Conservation (phyloP, 2,113 vertebrate species). For the Phaethornis superciliosus region DNA sequence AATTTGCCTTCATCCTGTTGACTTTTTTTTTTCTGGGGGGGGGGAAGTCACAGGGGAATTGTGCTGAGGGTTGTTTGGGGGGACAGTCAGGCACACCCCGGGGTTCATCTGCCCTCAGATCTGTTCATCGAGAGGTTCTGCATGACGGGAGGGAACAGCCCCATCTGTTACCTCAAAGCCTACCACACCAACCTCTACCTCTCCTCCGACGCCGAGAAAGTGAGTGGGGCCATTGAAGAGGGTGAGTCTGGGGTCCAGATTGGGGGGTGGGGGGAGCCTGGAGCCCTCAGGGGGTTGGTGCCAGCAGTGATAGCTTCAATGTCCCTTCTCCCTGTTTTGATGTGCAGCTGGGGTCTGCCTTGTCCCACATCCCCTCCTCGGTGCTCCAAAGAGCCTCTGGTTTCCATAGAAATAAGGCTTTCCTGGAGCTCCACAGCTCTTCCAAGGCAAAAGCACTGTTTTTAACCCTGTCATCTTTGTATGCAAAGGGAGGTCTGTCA, state of each 20-base stretch:
- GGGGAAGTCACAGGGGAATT: not conserved
- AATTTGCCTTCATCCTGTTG: fast-evolving
- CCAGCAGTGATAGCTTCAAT: not conserved
- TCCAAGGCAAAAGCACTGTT: not conserved
- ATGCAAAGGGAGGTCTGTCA: not conserved
- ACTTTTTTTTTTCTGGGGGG: too few species aligned
- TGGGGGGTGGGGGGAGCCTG: not conserved
- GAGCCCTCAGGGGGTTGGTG: not conserved
- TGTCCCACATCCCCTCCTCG: not conserved
- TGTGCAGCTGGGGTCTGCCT: not conserved
- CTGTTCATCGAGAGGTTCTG: constrained; percentile 95
- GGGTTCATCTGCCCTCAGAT: constrained; percentile 69
- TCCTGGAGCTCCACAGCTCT: not conserved
- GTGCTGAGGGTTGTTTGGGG: not conserved
- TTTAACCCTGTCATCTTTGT: not conserved
- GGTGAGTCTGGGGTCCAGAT: constrained; percentile 77
- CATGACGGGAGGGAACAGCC: constrained; percentile 95
- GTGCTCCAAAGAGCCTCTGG: not conserved
- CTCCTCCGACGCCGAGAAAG: constrained; percentile 90
- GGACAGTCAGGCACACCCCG: fast-evolving
- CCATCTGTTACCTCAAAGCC: constrained; percentile 93
- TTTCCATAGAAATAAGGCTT: constrained; percentile 24
- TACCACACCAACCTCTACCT: constrained; percentile 96
- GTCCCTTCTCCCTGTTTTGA: fast-evolving
- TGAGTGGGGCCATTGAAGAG: constrained; percentile 90